A percentile compares a stretch with the other conserved stretches of the same genome.
Evolutionary conservation across 2,797 vertebrate genomes (phyloP).

Genomic region (Smutsia gigantea): DNA sequence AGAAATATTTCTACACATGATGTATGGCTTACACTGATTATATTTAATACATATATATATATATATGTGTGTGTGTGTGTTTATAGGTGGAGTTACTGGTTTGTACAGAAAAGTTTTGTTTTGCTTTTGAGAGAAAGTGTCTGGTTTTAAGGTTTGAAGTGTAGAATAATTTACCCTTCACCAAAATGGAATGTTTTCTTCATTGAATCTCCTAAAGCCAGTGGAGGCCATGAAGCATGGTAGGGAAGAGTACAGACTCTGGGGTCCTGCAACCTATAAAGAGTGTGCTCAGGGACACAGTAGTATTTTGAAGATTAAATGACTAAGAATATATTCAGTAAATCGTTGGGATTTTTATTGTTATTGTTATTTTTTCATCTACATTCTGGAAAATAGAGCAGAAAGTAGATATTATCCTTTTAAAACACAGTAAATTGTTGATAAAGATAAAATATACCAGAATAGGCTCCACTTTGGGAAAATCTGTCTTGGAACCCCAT

Average conservation of each 20-base stretch:
- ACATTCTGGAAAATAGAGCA: conserved; percentile 70
- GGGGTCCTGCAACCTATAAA: background rate
- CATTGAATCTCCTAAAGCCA: conserved; percentile 55
- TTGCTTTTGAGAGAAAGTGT: background rate
- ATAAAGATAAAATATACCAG: conserved; percentile 20
- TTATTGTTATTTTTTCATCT: conserved; percentile 67
- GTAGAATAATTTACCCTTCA: conserved; percentile 15
- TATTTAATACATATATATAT: too few relatives aligned
- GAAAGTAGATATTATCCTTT: conserved; percentile 62
- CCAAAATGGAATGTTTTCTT: conserved; percentile 63
- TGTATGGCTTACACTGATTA: background rate
- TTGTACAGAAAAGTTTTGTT: background rate
- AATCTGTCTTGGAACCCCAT: background rate
- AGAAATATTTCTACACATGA: background rate
- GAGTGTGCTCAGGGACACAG: background rate
- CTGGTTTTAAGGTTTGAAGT: background rate
- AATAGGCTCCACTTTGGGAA: conserved; percentile 28
- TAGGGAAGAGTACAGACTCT: background rate
- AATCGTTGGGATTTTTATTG: background rate
- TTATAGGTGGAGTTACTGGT: background rate
- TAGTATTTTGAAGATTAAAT: background rate
- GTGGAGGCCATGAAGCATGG: background rate
- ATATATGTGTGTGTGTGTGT: too few relatives aligned
- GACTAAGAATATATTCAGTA: background rate
- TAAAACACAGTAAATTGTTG: background rate